Conservation (phyloP, 2,797 vertebrate species). For the Tolypeutes matacus region DNA sequence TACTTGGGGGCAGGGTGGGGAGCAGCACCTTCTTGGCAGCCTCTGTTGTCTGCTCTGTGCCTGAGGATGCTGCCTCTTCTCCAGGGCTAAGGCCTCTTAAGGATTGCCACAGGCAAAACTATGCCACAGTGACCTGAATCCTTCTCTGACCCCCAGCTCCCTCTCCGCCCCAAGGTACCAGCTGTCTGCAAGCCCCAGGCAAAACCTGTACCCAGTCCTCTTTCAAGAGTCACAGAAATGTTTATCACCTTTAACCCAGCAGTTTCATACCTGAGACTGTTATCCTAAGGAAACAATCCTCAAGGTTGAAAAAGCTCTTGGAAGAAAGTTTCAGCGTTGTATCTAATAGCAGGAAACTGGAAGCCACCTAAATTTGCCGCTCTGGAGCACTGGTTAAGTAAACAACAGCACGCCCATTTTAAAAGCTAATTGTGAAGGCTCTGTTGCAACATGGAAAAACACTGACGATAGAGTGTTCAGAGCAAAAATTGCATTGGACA, state of each 20-base stretch:
- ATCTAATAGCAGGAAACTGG: neutral
- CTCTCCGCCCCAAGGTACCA: neutral
- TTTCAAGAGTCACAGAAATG: neutral
- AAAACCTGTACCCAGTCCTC: neutral
- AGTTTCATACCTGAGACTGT: neutral
- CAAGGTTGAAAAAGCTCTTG: neutral
- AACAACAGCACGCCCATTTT: neutral
- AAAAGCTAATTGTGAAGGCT: slow-evolving; percentile 52
- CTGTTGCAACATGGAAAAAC: fast-evolving
- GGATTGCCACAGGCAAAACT: neutral
- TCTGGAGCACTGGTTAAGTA: neutral
- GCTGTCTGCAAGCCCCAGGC: neutral
- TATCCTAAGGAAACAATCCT: neutral
- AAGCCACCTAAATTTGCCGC: neutral
- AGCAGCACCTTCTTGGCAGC: neutral
- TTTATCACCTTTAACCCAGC: neutral
- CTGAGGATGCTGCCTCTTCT: neutral
- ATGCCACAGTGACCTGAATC: neutral
- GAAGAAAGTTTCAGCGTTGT: neutral
- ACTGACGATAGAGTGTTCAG: neutral
- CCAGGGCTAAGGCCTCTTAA: neutral
- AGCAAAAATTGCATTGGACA: neutral
- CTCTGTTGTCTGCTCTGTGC: neutral
- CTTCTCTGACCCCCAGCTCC: neutral
- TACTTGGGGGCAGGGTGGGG: fast-evolving